Percentiles rank a stretch among this genome's conserved stretches.
Evolutionary conservation across 2,113 vertebrate genomes (phyloP).

Genomic region (Cyanoderma ruficeps): DNA sequence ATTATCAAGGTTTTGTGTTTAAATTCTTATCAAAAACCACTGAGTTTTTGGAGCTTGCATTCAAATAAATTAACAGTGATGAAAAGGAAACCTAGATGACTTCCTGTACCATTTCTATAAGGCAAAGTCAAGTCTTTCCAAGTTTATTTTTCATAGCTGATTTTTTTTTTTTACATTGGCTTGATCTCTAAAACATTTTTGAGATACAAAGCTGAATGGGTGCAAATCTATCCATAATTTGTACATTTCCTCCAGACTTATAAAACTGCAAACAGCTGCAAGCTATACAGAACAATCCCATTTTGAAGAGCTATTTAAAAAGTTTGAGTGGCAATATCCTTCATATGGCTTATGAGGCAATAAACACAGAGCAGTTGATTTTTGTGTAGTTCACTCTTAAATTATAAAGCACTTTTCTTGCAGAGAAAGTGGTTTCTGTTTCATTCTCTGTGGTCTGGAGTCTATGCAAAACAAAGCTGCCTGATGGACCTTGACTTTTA

Average conservation of each 20-base stretch:
- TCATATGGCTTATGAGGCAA: not conserved
- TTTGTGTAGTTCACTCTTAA: slow-evolving; percentile 2
- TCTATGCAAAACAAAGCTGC: not conserved
- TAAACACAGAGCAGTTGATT: not conserved
- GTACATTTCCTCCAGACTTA: slow-evolving; percentile 1
- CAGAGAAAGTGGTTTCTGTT: not conserved
- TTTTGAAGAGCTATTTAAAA: slow-evolving; percentile 40
- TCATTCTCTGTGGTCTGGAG: not conserved
- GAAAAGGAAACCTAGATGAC: not conserved
- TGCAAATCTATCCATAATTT: not conserved
- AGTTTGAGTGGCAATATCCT: not conserved
- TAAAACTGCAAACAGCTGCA: slow-evolving; percentile 11
- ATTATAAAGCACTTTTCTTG: not conserved
- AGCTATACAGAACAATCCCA: not conserved
- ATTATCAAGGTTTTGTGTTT: not conserved
- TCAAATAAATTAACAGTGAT: not conserved
- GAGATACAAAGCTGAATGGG: not conserved
- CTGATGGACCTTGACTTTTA: not conserved
- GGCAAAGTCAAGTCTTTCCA: not conserved
- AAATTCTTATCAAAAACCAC: not conserved
- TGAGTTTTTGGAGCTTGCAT: not conserved
- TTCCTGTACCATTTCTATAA: not conserved
- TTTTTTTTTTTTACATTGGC: not conserved
- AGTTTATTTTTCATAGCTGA: not conserved
- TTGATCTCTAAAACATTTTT: not conserved